Evolutionary conservation across 2,888 invertebrate species (phyloP).

Genomic region (Odontocerum albicorne): DNA sequence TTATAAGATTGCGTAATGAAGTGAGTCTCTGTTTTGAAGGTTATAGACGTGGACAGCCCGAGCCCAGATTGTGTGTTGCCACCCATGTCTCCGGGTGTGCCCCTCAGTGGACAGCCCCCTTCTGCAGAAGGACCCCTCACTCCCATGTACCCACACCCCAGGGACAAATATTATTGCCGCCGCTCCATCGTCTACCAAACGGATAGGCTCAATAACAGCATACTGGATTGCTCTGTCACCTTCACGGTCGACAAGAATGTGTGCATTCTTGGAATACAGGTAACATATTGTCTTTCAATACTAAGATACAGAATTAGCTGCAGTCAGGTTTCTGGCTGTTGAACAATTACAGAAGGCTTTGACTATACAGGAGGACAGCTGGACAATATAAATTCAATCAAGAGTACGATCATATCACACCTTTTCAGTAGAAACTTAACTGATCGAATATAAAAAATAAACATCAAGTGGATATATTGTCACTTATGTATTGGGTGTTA

Average conservation of each 20-base stretch:
- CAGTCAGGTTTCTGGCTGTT: neutral
- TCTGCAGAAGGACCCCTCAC: conserved; percentile 3
- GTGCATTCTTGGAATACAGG: conserved; percentile 72
- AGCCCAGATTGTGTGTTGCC: no score
- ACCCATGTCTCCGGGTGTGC: conserved; percentile 11
- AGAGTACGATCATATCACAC: no score
- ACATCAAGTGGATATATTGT: no score
- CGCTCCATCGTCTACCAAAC: conserved; percentile 67
- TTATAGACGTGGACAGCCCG: conserved; percentile 52
- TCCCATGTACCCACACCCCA: conserved; percentile 35
- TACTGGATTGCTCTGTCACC: conserved; percentile 75
- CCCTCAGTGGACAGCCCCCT: neutral
- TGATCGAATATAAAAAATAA: no score
- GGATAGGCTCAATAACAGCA: conserved; percentile 74
- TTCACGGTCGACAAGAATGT: conserved; percentile 82
- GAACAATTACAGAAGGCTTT: neutral
- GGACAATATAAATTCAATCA: no score
- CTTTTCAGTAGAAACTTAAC: no score
- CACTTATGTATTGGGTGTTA: no score
- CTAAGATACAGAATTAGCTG: neutral
- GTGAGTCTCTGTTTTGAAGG: no score
- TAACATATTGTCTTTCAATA: no score
- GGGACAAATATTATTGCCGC: conserved; percentile 69
- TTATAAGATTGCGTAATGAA: conserved; percentile 26
- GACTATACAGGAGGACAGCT: neutral